Percentiles rank a stretch among this genome's conserved stretches.
Evolutionary conservation across 2,888 invertebrate species (phyloP).

Genomic region (Chymomyza caudatula): DNA sequence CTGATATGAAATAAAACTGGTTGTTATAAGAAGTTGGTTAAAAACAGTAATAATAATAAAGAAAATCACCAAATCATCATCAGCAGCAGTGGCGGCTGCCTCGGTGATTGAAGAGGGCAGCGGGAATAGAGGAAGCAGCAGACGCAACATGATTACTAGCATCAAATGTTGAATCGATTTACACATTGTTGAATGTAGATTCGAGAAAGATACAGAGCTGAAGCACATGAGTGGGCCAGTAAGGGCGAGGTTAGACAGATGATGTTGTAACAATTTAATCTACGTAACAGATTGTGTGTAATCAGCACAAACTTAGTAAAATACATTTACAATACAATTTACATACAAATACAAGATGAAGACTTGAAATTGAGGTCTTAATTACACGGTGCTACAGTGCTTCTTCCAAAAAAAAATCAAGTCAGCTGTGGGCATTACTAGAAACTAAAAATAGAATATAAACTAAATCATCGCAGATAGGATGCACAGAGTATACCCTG

Average conservation of each 20-base stretch:
- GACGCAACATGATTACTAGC: constrained; percentile 44
- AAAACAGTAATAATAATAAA: constrained; percentile 73
- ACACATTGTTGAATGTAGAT: constrained; percentile 53
- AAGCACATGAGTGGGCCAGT: constrained; percentile 23
- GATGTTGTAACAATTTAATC: not conserved
- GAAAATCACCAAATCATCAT: constrained; percentile 73
- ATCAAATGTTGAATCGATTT: constrained; percentile 69
- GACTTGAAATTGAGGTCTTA: too few relatives aligned
- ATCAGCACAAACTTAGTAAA: too few relatives aligned
- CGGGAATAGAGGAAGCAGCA: constrained; percentile 3
- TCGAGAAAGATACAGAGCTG: constrained; percentile 15
- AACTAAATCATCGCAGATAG: too few relatives aligned
- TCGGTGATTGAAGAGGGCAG: constrained; percentile 21
- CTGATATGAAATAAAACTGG: constrained; percentile 47
- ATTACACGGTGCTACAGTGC: too few relatives aligned
- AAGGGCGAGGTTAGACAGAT: constrained; percentile 28
- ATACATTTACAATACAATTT: too few relatives aligned
- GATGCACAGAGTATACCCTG: too few relatives aligned
- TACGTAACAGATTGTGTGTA: too few relatives aligned
- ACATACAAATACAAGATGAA: too few relatives aligned
- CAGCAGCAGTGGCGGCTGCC: constrained; percentile 58
- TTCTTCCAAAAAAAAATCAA: too few relatives aligned
- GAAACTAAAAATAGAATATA: too few relatives aligned
- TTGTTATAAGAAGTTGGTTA: constrained; percentile 73
- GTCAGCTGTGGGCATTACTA: too few relatives aligned